Conservation (phyloP, 2,888 invertebrate genomes). For the Lordiphosa fenestrarum region DNA sequence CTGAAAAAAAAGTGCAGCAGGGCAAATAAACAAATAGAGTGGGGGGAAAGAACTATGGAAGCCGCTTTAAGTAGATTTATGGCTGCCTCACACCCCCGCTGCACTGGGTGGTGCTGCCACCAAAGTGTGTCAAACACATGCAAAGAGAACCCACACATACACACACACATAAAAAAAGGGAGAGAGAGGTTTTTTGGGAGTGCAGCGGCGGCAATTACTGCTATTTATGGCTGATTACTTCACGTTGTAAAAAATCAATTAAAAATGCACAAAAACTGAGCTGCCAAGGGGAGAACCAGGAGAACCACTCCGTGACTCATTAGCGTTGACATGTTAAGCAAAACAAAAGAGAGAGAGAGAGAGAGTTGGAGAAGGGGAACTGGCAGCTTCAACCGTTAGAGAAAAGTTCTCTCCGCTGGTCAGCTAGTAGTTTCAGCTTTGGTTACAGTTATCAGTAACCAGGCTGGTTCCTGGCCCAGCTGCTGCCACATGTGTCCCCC, state of each 20-base stretch:
- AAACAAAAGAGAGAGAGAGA: constrained; percentile 13
- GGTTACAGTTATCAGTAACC: constrained; percentile 44
- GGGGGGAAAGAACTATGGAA: constrained; percentile 48
- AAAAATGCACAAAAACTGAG: constrained; percentile 57
- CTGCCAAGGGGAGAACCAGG: constrained; percentile 16
- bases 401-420: constrained; percentile 26
- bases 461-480: constrained; percentile 24
- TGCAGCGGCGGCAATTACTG: constrained; percentile 64
- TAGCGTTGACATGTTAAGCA: constrained; percentile 63
- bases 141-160: constrained; percentile 16
- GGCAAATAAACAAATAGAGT: constrained; percentile 34
- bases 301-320: constrained; percentile 55
- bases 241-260: constrained; percentile 70
- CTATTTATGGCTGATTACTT: constrained; percentile 72
- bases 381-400: constrained; percentile 28
- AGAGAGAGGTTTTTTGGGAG: constrained; percentile 25
- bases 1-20: constrained; percentile 18
- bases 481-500: constrained; percentile 31
- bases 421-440: constrained; percentile 16
- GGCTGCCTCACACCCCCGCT: constrained; percentile 49
- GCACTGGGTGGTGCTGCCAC: constrained; percentile 9
- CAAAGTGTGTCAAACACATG: constrained; percentile 69
- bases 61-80: constrained; percentile 71
- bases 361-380: neutral
- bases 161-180: constrained; percentile 1